phyloP scores from a whole-genome alignment of 2,113 vertebrate species.

The Xenopus tropicalis region DNA sequence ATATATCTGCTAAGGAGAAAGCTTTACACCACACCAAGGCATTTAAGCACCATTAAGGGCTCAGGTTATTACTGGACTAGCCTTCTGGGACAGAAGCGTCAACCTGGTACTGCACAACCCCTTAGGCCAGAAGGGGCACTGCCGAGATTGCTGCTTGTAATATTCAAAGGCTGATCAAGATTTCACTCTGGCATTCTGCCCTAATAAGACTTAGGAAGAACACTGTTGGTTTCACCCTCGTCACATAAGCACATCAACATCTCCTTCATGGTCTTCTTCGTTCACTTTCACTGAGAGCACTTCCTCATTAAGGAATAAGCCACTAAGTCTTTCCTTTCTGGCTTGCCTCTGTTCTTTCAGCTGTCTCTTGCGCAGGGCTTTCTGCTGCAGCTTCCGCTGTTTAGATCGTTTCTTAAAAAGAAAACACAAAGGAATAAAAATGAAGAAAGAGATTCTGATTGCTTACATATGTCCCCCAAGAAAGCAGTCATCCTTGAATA shows the following conservation, averaged over 20 bases:
- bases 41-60: no score
- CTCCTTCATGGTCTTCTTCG: slow-evolving; percentile 84
- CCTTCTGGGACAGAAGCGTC: no score
- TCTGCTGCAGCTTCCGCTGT: slow-evolving; percentile 95
- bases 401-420: slow-evolving; percentile 88
- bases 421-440: slow-evolving; percentile 13
- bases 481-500: no score
- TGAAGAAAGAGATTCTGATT: no score
- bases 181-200: background rate
- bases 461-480: no score
- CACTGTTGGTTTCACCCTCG: slow-evolving; percentile 74
- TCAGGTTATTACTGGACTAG: no score
- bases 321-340: slow-evolving; percentile 93
- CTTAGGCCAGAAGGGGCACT: background rate
- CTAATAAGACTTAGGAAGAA: slow-evolving; percentile 78
- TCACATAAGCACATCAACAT: slow-evolving; percentile 97
- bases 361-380: slow-evolving; percentile 94
- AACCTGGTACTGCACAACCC: no score
- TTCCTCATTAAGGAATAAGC: slow-evolving; percentile 96
- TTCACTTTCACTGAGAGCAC: slow-evolving; percentile 91
- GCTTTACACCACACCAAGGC: no score
- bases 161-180: background rate
- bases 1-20: no score
- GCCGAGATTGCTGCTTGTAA: background rate
- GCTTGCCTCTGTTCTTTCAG: slow-evolving; percentile 96